These are phyloP conservation scores for Labeo catla DNA, from an alignment of 2,113 vertebrate species.

Conservation along the genomic window DNA sequence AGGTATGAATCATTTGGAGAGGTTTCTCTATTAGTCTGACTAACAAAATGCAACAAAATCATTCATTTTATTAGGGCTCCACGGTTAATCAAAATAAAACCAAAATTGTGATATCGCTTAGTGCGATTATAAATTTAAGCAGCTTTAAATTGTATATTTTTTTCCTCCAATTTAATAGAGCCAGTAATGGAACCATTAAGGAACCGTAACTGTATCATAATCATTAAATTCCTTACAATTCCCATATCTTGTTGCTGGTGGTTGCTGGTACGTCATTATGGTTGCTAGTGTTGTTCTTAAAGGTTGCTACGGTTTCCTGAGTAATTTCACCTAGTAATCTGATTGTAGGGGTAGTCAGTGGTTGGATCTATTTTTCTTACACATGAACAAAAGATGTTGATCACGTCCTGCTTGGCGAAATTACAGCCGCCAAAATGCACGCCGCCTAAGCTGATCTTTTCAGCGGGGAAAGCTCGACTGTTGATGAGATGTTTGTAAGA, in stretches of 20 bases:
- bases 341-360: background rate
- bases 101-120: background rate
- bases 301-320: background rate
- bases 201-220: background rate
- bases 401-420: background rate
- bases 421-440: background rate
- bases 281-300: background rate
- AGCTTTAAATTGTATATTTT: background rate
- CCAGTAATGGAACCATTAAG: background rate
- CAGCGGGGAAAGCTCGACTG: background rate
- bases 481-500: slow-evolving; percentile 16
- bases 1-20: background rate
- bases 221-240: background rate
- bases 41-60: background rate
- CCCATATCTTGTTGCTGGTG: background rate
- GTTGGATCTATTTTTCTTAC: background rate
- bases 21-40: background rate
- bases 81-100: background rate
- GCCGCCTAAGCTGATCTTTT: background rate
- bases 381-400: slow-evolving; percentile 1
- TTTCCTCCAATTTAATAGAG: background rate
- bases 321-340: background rate
- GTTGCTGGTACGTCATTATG: background rate
- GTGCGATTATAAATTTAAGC: background rate
- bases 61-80: background rate